These are phyloP conservation scores for Phasianus colchicus DNA, from an alignment of 2,113 vertebrate genomes.

Conservation along the genomic window DNA sequence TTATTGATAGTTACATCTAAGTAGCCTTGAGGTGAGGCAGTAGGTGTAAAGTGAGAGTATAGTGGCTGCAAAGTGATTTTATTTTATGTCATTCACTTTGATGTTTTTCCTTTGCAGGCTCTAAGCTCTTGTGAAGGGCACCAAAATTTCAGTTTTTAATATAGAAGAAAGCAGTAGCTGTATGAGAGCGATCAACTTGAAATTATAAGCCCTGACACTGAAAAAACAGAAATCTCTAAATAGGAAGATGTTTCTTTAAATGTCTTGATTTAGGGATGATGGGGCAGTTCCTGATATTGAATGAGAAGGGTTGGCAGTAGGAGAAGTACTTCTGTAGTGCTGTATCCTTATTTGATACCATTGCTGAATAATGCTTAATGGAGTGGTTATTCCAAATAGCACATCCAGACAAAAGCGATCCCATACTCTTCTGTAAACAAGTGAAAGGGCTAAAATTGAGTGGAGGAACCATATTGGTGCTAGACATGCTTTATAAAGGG, in stretches of 20 bases:
- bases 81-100: neutral
- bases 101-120: neutral
- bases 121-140: neutral
- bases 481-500: neutral
- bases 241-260: neutral
- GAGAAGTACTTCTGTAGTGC: neutral
- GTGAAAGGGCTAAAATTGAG: neutral
- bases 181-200: neutral
- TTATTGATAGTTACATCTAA: neutral
- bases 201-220: neutral
- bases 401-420: neutral
- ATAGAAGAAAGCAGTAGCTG: neutral
- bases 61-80: neutral
- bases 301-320: neutral
- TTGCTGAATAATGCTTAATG: neutral
- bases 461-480: neutral
- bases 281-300: neutral
- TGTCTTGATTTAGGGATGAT: neutral
- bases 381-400: neutral
- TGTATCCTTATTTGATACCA: neutral
- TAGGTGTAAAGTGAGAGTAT: neutral
- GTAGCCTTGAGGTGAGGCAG: neutral
- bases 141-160: neutral
- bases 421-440: neutral
- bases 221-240: neutral